phyloP scores from a whole-genome alignment of 35 echinoderm and acorn worm genomes.

The Hemicentrotus pulcherrimus region DNA sequence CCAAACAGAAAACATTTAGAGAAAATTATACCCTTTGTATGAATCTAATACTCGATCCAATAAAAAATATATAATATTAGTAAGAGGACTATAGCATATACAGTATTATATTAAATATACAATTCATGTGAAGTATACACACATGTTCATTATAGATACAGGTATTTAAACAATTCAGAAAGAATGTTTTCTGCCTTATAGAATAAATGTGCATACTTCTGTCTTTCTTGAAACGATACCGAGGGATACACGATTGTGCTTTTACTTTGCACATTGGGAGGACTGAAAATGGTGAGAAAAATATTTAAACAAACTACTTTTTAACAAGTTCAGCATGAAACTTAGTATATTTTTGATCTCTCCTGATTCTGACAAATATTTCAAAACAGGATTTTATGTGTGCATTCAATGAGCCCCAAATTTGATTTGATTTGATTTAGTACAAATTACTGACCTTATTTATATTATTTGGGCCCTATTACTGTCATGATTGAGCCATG shows the following conservation, averaged over 20 bases:
- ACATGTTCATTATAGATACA: not conserved
- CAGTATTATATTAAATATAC: not conserved
- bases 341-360: too few species aligned
- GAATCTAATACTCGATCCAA: not conserved
- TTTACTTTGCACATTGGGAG: not conserved
- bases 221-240: not conserved
- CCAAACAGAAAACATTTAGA: not conserved
- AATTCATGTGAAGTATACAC: not conserved
- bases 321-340: not conserved
- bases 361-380: too few species aligned
- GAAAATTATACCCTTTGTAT: not conserved
- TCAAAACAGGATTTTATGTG: too few species aligned
- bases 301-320: too few species aligned
- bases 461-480: too few species aligned
- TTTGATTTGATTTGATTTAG: too few species aligned
- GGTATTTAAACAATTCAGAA: not conserved
- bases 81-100: not conserved
- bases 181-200: not conserved
- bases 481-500: too few species aligned
- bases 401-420: too few species aligned
- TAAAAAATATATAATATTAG: not conserved
- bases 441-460: too few species aligned
- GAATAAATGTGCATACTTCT: not conserved
- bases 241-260: not conserved
- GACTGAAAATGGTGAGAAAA: not conserved